phyloP scores from a whole-genome alignment of 2,113 vertebrate species.

The Xyliphius kryptos region DNA sequence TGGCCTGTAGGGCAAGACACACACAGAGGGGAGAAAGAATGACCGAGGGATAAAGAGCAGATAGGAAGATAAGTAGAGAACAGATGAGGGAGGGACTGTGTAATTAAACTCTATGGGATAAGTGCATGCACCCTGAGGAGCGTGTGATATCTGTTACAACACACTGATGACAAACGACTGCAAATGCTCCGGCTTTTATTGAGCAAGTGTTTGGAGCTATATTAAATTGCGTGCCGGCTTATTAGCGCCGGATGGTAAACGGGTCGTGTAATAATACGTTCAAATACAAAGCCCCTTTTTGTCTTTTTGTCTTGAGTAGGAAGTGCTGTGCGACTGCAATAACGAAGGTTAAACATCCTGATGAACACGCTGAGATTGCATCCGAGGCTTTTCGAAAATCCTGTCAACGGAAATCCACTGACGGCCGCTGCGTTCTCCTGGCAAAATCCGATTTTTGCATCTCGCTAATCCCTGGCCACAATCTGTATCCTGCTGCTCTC shows the following conservation, averaged over 20 bases:
- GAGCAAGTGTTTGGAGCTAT: too few species aligned
- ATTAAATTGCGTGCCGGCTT: slow-evolving; percentile 8
- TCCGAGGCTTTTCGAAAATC: slow-evolving; percentile 62
- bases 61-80: slow-evolving; percentile 12
- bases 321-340: not conserved
- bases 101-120: slow-evolving; percentile 32
- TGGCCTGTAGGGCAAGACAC: slow-evolving; percentile 69
- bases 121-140: slow-evolving; percentile 4
- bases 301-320: too few species aligned
- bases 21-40: not conserved
- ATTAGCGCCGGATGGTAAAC: slow-evolving; percentile 24
- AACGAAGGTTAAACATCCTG: slow-evolving; percentile 39
- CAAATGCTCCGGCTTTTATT: not conserved
- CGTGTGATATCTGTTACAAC: not conserved
- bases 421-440: slow-evolving; percentile 76
- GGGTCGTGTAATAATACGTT: not conserved
- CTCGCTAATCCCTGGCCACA: slow-evolving; percentile 85
- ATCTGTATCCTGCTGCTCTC: slow-evolving; percentile 79
- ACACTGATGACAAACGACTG: not conserved
- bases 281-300: too few species aligned
- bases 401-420: slow-evolving; percentile 73
- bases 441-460: slow-evolving; percentile 90
- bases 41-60: not conserved
- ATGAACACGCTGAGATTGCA: slow-evolving; percentile 62
- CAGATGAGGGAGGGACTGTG: slow-evolving; percentile 1